phyloP scores from a whole-genome alignment of 1,140 invertebrate species.

The Helicoverpa zea region DNA sequence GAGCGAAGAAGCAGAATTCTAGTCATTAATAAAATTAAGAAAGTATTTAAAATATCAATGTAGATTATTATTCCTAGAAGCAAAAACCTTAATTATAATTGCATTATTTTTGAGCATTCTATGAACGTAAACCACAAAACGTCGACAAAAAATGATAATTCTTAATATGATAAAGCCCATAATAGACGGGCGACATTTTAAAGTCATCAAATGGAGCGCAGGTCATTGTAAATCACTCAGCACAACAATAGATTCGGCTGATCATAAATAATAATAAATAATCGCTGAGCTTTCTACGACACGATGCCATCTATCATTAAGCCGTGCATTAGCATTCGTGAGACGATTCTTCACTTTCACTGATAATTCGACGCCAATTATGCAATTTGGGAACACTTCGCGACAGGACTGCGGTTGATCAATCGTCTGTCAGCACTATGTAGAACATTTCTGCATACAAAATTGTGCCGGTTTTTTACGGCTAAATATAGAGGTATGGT shows the following conservation, averaged over 20 bases:
- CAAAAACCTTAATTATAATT: background rate
- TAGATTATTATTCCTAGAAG: no score
- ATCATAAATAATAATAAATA: slow-evolving; percentile 67
- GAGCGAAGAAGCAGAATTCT: no score
- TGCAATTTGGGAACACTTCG: slow-evolving; percentile 67
- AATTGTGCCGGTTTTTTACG: slow-evolving; percentile 30
- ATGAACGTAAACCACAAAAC: background rate
- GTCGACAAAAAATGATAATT: slow-evolving; percentile 10
- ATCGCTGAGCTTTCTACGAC: slow-evolving; percentile 74
- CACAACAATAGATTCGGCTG: slow-evolving; percentile 68
- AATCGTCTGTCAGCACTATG: slow-evolving; percentile 53
- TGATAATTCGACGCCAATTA: slow-evolving; percentile 79
- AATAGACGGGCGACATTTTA: slow-evolving; percentile 37
- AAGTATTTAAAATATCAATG: no score
- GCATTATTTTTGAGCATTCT: background rate
- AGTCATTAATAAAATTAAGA: no score
- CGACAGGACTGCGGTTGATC: slow-evolving; percentile 49
- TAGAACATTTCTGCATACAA: background rate
- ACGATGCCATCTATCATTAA: slow-evolving; percentile 76
- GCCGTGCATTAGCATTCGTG: slow-evolving; percentile 71
- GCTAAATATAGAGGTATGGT: slow-evolving; percentile 32
- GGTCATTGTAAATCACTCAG: slow-evolving; percentile 71
- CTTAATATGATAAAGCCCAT: slow-evolving; percentile 16
- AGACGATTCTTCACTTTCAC: slow-evolving; percentile 78
- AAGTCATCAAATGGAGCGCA: slow-evolving; percentile 37